Conservation (phyloP, 35 echinoderm and acorn worm species). For the Antedon bifida region DNA sequence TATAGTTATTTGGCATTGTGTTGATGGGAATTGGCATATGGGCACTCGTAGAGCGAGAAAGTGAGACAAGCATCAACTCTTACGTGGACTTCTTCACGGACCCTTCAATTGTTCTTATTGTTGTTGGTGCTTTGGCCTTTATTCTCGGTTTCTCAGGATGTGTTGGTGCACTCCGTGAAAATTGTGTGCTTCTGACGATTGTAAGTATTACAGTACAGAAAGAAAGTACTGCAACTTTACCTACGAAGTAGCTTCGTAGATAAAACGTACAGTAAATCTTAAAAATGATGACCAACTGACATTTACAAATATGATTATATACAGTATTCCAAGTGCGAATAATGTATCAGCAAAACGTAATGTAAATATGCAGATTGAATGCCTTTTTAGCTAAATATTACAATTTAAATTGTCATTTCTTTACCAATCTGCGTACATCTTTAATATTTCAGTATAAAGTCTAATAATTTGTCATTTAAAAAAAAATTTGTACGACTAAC, state of each 20-base stretch:
- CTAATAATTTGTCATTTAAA: no score
- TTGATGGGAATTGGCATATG: constrained; percentile 55
- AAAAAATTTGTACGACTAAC: no score
- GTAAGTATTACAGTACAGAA: constrained; percentile 35
- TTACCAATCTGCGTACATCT: no score
- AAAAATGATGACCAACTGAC: neutral
- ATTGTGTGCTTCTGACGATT: constrained; percentile 74
- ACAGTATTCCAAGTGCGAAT: neutral
- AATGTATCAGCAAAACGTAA: no score
- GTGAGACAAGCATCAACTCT: constrained; percentile 37
- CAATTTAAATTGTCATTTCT: no score
- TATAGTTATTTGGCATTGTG: constrained; percentile 45
- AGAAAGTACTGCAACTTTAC: no score
- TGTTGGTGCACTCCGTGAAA: constrained; percentile 66
- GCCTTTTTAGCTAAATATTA: no score
- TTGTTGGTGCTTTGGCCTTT: constrained; percentile 43
- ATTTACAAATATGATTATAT: neutral
- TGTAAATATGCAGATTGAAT: no score
- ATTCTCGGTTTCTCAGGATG: constrained; percentile 64
- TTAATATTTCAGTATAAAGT: no score
- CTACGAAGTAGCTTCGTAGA: no score
- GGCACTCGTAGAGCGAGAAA: constrained; percentile 44
- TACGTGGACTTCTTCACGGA: constrained; percentile 79
- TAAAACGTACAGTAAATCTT: no score
- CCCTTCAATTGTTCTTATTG: constrained; percentile 66